Evolutionary conservation across 2,888 invertebrate genomes (phyloP), one percentile per base, ranked within the genome.

Genomic region (Lucinisca nassula): DNA sequence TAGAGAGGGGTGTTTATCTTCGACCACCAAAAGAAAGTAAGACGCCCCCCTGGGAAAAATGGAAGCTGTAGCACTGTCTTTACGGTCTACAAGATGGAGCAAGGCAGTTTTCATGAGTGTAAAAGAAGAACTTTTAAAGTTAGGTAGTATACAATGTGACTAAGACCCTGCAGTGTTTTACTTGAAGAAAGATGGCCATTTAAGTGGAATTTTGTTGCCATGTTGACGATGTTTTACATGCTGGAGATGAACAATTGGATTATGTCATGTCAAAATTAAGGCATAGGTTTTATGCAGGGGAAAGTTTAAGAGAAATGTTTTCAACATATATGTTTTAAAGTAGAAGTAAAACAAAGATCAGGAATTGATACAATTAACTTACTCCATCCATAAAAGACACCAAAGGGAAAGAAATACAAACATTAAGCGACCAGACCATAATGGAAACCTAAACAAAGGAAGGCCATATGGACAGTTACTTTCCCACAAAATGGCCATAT

Each of bases 21-120:
- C 73, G 58, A 38, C 89, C 89, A 17, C 90, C 90, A 51, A 81
- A 58, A 40, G 90, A 91, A 74, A 83, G 83, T 78, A 49, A 78
- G n/a, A 67, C 72, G 3, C n/a, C n/a, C 14, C 8, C n/a, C n/a
- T 72, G 78, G 6, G 45, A 35, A 10, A 38, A 92, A 8, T 92
- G 91, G 91, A 91, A 90, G 85, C 75, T 91, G 0, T 88, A 87
- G 45, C 85, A 85, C 45, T 73, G 91, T 6, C 55, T 92, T 35
- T 92, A 91, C 87, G 88, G 84, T 0, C 67, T 90, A 0, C n/a
- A 91, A 58, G 88, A 88, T 77, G 89, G 88, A 40, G 89, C 89
- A 3, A 82, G 88, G 72, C 88, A 90, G 45, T 91, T 90, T 91
- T 87, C 55, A 12, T 82, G 17, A 91, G 90, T 85, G 90, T 92